Base-by-base conservation (phyloP, 2,888 invertebrate genomes). In the Conistra vaccinii region DNA sequence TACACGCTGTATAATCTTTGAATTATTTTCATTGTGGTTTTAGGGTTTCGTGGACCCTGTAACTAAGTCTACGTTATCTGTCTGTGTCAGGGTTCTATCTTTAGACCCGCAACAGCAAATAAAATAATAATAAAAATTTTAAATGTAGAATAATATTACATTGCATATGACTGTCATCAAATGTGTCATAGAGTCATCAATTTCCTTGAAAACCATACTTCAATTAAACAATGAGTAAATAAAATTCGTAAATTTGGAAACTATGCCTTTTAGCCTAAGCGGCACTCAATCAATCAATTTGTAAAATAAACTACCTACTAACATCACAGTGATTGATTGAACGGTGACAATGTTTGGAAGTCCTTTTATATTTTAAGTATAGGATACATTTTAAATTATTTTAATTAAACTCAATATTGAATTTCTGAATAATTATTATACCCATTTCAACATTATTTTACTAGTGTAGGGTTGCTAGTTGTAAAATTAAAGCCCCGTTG, bases 271-370 rank as follows among this genome's bases (percentile, higher is more conserved):
- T 51, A 39, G 20, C 39, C 58, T 48, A 17, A 29, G n/a, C 20
- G 39, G n/a, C 3, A 29, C 23, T 42, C 20, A 74, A 60, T 73
- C 74, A 73, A 60, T 51, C 39, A 20, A n/a, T 74, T 14, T n/a
- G 3, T 20, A 20, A 20, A n/a, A 39, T 23, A 42, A 65, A 1
- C 4, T 45, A n/a, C 7, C 4, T 45, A n/a, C 7, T 42, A 42
- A 17, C 32, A 51, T 4, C 60, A 32, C 32, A 4, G n/a, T 74
- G 73, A 53, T 60, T 26, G 42, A 73, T 61, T 51, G 32, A 32
- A 74, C 42, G 10, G 14, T 32, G 51, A 32, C 42, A 26, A 51
- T 73, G 10, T 51, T 73, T 17, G 7, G 14, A 48, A 72, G 20
- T 23, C 6, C 72, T n/a, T 71, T 32, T 45, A 29, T 58, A 39